Evolutionary conservation across 1,140 invertebrate species (phyloP), one percentile per base, ranked within the genome.

Genomic region (Brachystomella parvula): DNA sequence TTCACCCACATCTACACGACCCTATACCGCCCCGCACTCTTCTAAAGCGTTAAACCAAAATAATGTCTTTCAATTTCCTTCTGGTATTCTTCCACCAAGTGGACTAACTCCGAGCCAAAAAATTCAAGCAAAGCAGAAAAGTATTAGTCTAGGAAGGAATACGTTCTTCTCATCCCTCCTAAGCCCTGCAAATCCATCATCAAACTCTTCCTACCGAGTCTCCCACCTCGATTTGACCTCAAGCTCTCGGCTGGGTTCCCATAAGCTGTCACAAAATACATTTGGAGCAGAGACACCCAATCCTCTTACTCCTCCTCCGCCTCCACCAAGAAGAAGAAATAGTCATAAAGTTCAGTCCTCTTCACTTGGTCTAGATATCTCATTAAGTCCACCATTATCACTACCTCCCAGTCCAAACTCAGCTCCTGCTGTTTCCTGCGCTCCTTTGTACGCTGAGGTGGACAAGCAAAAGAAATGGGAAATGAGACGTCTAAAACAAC

Each of bases 381-480:
- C 61, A 28, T 58, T 49, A 30, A 57, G 31, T 31, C 58, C 58
- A n/a, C 47, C 47, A 62, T 60, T 24, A 26, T 29, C 59, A n/a
- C 17, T 60, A 53, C 2, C 31, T 26, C 15, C 39, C 1, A 0
- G 26, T 1, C 47, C 32, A 19, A 2, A 15, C 15, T 2, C 53
- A 1, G 31, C 53, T 3, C 30, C 33, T 6, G 26, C 12, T 44
- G 49, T 26, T 35, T 19, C 35, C 35, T 39, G 6, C 19, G 19
- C 24, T 33, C 59, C 61, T 2, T 39, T 65, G 3, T 72, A 72
- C 61, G 71, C 71, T 3, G 61, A 56, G 44, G 56, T 72, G 12
- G 66, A 72, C 53, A 72, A 64, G 24, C 65, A 72, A 39, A 70
- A 66, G 47, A 72, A 72, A 64, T 72, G 71, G 71, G 71, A 70